Evolutionary conservation across 2,797 vertebrate genomes (phyloP).

Genomic region (Iguana delicatissima): DNA sequence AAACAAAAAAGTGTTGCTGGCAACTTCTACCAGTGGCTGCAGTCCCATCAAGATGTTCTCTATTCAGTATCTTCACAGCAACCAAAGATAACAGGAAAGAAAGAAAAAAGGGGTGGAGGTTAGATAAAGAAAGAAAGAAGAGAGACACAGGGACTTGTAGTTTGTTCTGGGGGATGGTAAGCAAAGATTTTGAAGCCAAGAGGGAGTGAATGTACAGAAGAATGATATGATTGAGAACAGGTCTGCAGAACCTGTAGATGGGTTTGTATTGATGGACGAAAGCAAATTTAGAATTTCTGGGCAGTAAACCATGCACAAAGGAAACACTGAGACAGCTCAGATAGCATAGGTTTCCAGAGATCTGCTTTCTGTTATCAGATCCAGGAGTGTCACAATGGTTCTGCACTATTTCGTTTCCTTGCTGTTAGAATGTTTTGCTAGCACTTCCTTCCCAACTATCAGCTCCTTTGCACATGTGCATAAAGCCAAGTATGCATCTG

Average conservation of each 20-base stretch:
- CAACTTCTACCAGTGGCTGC: conserved; percentile 23
- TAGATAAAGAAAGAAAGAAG: background rate
- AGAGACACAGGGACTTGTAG: background rate
- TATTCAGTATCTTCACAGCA: background rate
- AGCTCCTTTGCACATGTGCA: background rate
- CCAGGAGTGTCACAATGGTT: conserved; percentile 44
- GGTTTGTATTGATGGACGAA: background rate
- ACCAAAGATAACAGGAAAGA: fast-evolving
- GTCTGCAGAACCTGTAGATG: conserved; percentile 16
- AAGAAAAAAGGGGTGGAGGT: background rate
- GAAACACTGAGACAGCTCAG: conserved; percentile 9
- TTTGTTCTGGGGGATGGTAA: background rate
- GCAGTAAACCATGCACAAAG: background rate
- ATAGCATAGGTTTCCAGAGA: conserved; percentile 4
- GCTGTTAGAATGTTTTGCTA: conserved; percentile 41
- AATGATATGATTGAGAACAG: conserved; percentile 13
- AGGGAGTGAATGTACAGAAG: background rate
- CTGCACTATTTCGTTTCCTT: conserved; percentile 61
- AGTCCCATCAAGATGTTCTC: conserved; percentile 47
- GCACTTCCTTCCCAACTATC: conserved; percentile 39
- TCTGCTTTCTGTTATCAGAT: conserved; percentile 23
- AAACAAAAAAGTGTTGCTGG: conserved; percentile 46
- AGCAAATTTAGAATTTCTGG: conserved; percentile 31
- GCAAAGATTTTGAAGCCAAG: background rate
- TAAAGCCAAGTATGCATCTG: background rate